Base-by-base conservation (phyloP, 2,113 vertebrate species). In the Epinephelus moara region DNA sequence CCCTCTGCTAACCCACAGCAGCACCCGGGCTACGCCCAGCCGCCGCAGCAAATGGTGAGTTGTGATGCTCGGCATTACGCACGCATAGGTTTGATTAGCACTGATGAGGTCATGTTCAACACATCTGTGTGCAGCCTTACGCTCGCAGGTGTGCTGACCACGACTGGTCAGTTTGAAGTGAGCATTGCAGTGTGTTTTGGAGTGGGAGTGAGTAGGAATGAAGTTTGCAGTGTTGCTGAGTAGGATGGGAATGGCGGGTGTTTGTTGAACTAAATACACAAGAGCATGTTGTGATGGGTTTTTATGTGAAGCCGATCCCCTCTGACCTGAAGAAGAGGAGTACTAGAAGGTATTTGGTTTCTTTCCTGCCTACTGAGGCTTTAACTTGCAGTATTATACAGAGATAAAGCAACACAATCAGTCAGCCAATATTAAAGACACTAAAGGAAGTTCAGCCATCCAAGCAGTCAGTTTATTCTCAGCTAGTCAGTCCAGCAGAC, bases 1-100 rank as follows among this genome's bases (percentile, higher is more conserved):
- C 80, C 88, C 67, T 73, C 95, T 55, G 86, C 86, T 91, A 19
- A 92, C 94, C 81, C 87, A 91, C 94, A 97, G 73, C 96, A 96
- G 52, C 96, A 96, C 42, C 96, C 95, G 23, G 95, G 94, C 30
- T 97, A 96, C 59, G 92, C 95, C 82, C 92, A 96, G 40, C 94
- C 96, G 55, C 90, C 95, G n/a, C 95, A 97, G 86, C 91, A 95
- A 73, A 96, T 94, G 97, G 98, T 99, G 95, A 99, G 98, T 94
- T 53, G 0, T 10, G 56, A 61, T 49, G 47, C 73, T 62, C 21
- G 67, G n/a, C 19, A 15, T n/a, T 17, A 30, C 19, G 52, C 74
- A 62, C 30, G 57, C 9, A 18, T 27, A 30, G 18, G 18, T 25
- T 55, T 78, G 4, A 17, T 15, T 45, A 56, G 15, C 79, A 55